These are phyloP conservation scores for Pilophorus perplexus DNA, from an alignment of 2,888 invertebrate species.

Conservation along the genomic window DNA sequence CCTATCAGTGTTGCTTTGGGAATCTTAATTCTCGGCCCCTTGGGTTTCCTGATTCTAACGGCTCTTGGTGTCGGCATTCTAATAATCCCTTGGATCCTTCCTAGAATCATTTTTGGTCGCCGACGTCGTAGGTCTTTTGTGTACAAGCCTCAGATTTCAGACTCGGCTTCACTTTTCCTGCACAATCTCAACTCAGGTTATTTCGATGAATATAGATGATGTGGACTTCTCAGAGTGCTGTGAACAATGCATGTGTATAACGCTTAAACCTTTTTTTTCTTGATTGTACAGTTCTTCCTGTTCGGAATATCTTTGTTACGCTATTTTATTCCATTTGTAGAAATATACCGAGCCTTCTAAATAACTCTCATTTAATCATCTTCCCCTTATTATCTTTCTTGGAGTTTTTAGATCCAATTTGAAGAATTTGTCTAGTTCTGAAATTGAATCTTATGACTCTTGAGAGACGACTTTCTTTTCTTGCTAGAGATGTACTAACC, in stretches of 20 bases:
- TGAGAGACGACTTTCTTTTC: no score
- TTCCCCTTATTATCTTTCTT: no score
- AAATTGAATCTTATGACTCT: no score
- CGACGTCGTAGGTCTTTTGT: slow-evolving; percentile 29
- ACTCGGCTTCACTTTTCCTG: slow-evolving; percentile 42
- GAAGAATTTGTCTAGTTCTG: no score
- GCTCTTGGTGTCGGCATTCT: slow-evolving; percentile 62
- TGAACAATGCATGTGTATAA: neutral
- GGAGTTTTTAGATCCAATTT: no score
- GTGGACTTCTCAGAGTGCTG: neutral
- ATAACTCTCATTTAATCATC: no score
- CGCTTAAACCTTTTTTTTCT: neutral
- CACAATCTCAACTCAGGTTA: slow-evolving; percentile 28
- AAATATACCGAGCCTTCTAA: no score
- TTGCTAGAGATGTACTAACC: no score
- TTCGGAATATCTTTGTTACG: neutral
- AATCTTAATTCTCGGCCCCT: slow-evolving; percentile 62
- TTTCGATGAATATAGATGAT: neutral
- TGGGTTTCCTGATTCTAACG: slow-evolving; percentile 62
- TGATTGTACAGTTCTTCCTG: neutral
- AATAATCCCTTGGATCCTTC: slow-evolving; percentile 64
- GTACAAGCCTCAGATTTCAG: slow-evolving; percentile 5
- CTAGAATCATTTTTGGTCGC: slow-evolving; percentile 53
- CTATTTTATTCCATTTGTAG: no score
- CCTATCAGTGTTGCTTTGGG: slow-evolving; percentile 59